These are phyloP conservation scores for Psittacula cyanocephala DNA, from an alignment of 2,113 vertebrate genomes.

Conservation along the genomic window DNA sequence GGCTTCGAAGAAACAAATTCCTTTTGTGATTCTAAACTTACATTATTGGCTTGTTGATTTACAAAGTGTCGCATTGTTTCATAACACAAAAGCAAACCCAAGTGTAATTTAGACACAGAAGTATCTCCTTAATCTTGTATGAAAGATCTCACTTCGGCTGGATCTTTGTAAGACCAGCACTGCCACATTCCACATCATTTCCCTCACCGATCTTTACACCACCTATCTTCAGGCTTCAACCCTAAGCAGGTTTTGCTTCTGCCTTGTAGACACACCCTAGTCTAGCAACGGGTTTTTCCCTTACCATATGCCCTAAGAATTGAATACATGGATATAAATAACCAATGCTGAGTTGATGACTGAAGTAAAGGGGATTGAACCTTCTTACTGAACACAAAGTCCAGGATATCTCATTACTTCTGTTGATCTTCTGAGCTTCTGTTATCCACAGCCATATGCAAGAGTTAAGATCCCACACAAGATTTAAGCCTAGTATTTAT, in stretches of 20 bases:
- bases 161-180: not conserved
- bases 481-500: not conserved
- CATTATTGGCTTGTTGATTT: not conserved
- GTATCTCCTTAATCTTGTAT: not conserved
- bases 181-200: constrained; percentile 32
- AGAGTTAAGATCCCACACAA: not conserved
- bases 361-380: not conserved
- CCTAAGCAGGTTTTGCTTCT: not conserved
- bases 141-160: not conserved
- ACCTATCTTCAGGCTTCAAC: not conserved
- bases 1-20: constrained; percentile 26
- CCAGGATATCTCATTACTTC: not conserved
- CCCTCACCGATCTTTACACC: not conserved
- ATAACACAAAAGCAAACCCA: not conserved
- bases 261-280: not conserved
- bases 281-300: not conserved
- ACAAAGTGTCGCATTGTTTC: not conserved
- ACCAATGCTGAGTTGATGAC: not conserved
- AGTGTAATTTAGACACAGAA: not conserved
- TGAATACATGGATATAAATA: not conserved
- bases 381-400: not conserved
- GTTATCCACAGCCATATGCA: not conserved
- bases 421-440: not conserved
- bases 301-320: not conserved
- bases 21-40: constrained; percentile 31